Percentiles rank a stretch among this genome's conserved stretches.
These are phyloP conservation scores for Actenoides hombroni DNA, from an alignment of 2,113 vertebrate genomes.

Conservation along the genomic window DNA sequence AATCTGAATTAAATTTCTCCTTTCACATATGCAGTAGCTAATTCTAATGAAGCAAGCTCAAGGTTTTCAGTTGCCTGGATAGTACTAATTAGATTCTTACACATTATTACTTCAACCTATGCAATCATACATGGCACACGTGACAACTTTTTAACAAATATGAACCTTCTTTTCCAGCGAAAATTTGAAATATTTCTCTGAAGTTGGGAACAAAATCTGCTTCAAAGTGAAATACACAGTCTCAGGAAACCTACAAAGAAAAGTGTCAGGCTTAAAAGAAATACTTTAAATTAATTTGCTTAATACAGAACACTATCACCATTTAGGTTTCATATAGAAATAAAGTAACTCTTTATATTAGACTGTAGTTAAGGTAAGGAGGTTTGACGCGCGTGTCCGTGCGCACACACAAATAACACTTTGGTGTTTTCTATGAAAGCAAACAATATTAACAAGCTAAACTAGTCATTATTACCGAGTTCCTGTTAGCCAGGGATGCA, in stretches of 20 bases:
- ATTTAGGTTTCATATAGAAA: not conserved
- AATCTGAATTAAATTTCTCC: slow-evolving; percentile 7
- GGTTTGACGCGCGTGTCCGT: not conserved
- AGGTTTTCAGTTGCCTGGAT: slow-evolving; percentile 24
- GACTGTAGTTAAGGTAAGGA: not conserved
- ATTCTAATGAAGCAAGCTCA: slow-evolving; percentile 30
- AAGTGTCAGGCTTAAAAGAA: not conserved
- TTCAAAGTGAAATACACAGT: not conserved
- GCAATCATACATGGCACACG: not conserved
- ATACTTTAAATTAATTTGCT: not conserved
- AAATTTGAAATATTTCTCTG: not conserved
- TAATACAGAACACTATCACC: not conserved
- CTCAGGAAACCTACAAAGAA: not conserved
- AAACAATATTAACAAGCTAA: not conserved
- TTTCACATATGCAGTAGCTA: slow-evolving; percentile 8
- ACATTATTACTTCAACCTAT: not conserved
- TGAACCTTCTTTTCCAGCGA: not conserved
- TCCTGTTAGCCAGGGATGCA: not conserved
- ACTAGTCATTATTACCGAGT: not conserved
- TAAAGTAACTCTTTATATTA: not conserved
- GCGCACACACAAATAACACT: not conserved
- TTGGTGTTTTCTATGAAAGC: not conserved
- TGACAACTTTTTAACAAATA: not conserved
- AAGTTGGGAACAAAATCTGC: not conserved
- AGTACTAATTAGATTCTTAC: slow-evolving; percentile 1